These are phyloP conservation scores for Corythoichthys intestinalis DNA, from an alignment of 2,113 vertebrate species.

Conservation along the genomic window DNA sequence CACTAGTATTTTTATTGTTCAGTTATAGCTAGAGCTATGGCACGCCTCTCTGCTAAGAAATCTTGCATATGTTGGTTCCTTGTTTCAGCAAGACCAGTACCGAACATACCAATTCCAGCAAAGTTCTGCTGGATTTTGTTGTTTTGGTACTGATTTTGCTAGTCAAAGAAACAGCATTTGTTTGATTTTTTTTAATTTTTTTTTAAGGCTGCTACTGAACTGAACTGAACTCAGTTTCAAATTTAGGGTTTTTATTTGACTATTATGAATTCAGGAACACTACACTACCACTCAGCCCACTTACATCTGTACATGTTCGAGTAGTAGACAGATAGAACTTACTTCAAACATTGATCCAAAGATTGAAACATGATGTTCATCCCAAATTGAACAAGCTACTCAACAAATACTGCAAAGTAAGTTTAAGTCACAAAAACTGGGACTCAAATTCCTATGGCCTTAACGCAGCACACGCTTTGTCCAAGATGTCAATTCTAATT, in stretches of 20 bases:
- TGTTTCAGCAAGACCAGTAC: no score
- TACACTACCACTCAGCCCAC: neutral
- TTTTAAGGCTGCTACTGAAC: neutral
- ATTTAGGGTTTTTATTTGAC: neutral
- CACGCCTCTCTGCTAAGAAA: no score
- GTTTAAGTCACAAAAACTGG: neutral
- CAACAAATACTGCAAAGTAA: neutral
- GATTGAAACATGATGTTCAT: no score
- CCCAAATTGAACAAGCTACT: neutral
- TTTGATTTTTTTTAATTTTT: no score
- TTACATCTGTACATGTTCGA: neutral
- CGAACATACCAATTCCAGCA: no score
- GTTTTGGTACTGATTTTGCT: no score
- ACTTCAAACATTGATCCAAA: neutral
- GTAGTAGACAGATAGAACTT: neutral
- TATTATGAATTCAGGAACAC: neutral
- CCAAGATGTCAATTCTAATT: conserved; percentile 95
- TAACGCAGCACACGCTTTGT: conserved; percentile 85
- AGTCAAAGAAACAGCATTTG: no score
- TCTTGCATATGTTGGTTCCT: no score
- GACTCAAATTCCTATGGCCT: conserved; percentile 65
- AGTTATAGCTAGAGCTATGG: no score
- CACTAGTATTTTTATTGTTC: neutral
- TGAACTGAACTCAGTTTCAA: neutral
- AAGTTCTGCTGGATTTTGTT: no score